phyloP scores from a whole-genome alignment of 2,113 vertebrate species.

The Hemiscyllium ocellatum region DNA sequence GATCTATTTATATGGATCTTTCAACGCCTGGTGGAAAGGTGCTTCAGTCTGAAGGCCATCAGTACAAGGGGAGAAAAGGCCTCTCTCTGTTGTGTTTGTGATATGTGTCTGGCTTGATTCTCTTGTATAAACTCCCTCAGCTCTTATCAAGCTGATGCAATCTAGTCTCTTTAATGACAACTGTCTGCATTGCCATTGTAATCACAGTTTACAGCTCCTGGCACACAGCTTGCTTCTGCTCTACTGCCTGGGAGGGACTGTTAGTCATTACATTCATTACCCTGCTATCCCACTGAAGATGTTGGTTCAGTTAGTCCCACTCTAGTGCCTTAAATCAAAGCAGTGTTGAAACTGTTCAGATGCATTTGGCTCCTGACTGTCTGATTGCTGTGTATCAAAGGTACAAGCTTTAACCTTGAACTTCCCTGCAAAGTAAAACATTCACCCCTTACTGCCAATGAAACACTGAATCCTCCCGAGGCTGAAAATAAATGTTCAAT shows the following conservation, averaged over 20 bases:
- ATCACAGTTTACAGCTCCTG: slow-evolving; percentile 27
- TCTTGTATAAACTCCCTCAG: too few species aligned
- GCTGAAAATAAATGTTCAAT: background rate
- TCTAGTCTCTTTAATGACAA: slow-evolving; percentile 15
- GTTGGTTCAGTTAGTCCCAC: slow-evolving; percentile 26
- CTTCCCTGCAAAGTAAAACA: background rate
- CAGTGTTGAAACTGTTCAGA: slow-evolving; percentile 16
- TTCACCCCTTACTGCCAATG: background rate
- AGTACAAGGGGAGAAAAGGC: background rate
- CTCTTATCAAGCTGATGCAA: slow-evolving; percentile 11
- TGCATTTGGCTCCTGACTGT: slow-evolving; percentile 24
- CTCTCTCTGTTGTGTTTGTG: background rate
- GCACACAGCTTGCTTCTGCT: background rate
- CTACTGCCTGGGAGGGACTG: slow-evolving; percentile 11
- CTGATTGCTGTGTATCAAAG: slow-evolving; percentile 32
- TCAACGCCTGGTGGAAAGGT: background rate
- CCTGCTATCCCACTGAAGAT: background rate
- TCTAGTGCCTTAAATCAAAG: slow-evolving; percentile 12
- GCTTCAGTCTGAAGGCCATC: background rate
- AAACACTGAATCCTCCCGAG: background rate
- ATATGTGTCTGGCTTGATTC: background rate
- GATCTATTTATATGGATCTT: background rate
- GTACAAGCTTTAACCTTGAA: slow-evolving; percentile 15
- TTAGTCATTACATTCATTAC: slow-evolving; percentile 15
- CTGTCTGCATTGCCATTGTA: slow-evolving; percentile 12